Percentiles rank a stretch among this genome's conserved stretches.
Evolutionary conservation across 2,888 invertebrate species (phyloP).

Genomic region (Cylindroiulus punctatus): DNA sequence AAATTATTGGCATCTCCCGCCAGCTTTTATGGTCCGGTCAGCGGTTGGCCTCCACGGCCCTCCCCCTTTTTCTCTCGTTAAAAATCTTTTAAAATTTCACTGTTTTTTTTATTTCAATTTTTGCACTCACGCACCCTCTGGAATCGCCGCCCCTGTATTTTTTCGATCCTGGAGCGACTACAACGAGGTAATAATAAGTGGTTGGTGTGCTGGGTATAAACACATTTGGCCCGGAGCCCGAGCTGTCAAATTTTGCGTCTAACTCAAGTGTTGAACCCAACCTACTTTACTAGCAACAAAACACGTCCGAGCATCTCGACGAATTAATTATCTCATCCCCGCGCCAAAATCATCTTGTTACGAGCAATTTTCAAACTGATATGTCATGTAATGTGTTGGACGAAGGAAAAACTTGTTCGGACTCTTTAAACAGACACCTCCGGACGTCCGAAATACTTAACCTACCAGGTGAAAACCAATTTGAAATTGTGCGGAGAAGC

Average conservation of each 20-base stretch:
- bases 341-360: slow-evolving; percentile 32
- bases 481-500: background rate
- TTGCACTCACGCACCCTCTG: background rate
- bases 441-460: too few species aligned
- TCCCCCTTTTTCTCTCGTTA: background rate
- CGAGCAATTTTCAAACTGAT: slow-evolving; percentile 32
- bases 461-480: too few species aligned
- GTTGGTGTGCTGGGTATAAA: slow-evolving; percentile 22
- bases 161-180: slow-evolving; percentile 2
- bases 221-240: slow-evolving; percentile 26
- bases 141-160: background rate
- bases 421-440: background rate
- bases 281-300: slow-evolving; percentile 14
- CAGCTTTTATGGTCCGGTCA: background rate
- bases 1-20: background rate
- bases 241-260: slow-evolving; percentile 23
- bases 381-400: background rate
- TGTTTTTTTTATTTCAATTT: background rate
- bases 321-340: slow-evolving; percentile 18
- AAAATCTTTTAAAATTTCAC: background rate
- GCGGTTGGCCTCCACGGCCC: background rate
- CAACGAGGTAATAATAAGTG: slow-evolving; percentile 30
- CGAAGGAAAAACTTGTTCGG: background rate
- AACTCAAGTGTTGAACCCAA: slow-evolving; percentile 29
- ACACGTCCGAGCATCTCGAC: slow-evolving; percentile 32